These are phyloP conservation scores for Petrolisthes manimaculis DNA, from an alignment of 2,888 invertebrate species.

Conservation along the genomic window DNA sequence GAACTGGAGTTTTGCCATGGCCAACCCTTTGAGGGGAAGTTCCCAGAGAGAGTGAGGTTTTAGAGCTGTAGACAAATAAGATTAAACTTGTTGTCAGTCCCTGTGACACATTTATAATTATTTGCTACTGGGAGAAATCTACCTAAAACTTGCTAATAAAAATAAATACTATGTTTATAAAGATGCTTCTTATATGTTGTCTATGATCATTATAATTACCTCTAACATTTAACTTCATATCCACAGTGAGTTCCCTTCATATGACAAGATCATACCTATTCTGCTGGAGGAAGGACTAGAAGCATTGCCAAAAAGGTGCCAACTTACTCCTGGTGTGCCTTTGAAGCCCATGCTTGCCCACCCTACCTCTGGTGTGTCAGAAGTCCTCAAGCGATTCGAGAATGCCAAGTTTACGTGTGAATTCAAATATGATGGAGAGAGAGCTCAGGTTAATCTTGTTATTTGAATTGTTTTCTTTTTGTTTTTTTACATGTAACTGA, in stretches of 20 bases:
- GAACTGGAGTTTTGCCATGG: too few relatives aligned
- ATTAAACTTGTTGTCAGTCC: too few relatives aligned
- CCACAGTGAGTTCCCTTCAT: slow-evolving; percentile 93
- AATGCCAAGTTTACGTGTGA: slow-evolving; percentile 94
- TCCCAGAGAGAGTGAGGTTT: too few relatives aligned
- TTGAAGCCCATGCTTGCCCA: slow-evolving; percentile 99
- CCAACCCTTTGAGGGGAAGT: too few relatives aligned
- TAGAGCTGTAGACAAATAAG: too few relatives aligned
- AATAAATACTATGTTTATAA: too few relatives aligned
- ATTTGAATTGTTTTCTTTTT: slow-evolving; percentile 68
- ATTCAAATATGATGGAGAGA: slow-evolving; percentile 99
- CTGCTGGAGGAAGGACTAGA: slow-evolving; percentile 82
- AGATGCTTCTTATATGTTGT: too few relatives aligned
- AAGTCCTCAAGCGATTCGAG: slow-evolving; percentile 87
- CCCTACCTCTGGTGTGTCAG: slow-evolving; percentile 90
- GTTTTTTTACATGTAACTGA: not conserved
- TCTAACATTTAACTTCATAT: not conserved
- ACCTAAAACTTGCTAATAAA: too few relatives aligned
- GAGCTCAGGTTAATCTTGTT: slow-evolving; percentile 80
- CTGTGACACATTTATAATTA: too few relatives aligned
- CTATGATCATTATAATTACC: too few relatives aligned
- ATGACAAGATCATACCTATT: slow-evolving; percentile 84
- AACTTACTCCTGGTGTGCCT: slow-evolving; percentile 91
- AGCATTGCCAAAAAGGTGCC: slow-evolving; percentile 83
- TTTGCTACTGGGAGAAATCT: too few relatives aligned